phyloP scores from a whole-genome alignment of 2,888 invertebrate genomes.

The Eucera pruinosa region DNA sequence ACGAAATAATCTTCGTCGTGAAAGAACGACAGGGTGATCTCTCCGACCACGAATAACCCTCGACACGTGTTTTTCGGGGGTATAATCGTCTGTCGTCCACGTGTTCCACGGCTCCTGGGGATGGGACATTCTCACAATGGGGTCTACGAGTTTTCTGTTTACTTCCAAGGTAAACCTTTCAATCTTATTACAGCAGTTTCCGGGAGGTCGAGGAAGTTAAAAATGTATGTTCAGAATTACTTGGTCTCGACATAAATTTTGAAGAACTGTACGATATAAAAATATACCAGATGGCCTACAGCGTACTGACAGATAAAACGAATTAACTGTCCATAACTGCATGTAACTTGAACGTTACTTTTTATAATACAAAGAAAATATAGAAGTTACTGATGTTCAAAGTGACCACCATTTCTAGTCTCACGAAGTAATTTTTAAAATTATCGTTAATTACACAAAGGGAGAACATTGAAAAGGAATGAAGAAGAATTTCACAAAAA shows the following conservation, averaged over 20 bases:
- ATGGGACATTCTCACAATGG: neutral
- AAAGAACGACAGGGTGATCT: neutral
- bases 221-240: conserved; percentile 7
- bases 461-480: neutral
- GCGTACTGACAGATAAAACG: no score
- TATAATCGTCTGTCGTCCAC: conserved; percentile 16
- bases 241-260: neutral
- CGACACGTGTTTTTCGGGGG: conserved; percentile 11
- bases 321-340: no score
- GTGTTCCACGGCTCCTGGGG: conserved; percentile 1
- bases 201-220: neutral
- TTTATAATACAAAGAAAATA: no score
- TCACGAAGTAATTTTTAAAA: no score
- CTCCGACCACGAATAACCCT: conserved; percentile 3
- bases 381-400: no score
- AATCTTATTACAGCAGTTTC: neutral
- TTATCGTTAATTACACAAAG: no score
- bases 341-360: no score
- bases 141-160: conserved; percentile 4
- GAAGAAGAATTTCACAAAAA: no score
- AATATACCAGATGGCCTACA: no score
- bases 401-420: no score
- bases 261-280: no score
- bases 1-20: neutral
- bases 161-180: conserved; percentile 23